Conservation (phyloP, 2,113 vertebrate species). For the Centropus bengalensis region DNA sequence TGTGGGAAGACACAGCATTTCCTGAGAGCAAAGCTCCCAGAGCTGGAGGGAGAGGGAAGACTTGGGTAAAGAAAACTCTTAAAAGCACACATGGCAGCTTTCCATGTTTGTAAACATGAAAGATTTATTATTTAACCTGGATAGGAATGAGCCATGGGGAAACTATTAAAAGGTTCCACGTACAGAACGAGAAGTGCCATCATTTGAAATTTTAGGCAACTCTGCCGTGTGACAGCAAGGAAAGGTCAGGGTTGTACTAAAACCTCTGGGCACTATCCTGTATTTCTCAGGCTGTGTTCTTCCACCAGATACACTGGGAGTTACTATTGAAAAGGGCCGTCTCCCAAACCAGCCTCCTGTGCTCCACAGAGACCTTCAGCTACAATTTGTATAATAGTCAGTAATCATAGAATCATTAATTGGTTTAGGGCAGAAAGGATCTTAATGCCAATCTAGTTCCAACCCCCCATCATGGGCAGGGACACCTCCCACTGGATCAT, state of each 20-base stretch:
- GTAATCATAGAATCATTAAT: too few species aligned
- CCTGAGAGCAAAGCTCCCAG: not conserved
- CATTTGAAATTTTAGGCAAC: not conserved
- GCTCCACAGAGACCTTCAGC: not conserved
- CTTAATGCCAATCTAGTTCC: too few species aligned
- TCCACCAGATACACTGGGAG: not conserved
- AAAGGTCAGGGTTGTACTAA: not conserved
- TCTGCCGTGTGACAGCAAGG: not conserved
- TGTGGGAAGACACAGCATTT: not conserved
- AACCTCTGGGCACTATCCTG: not conserved
- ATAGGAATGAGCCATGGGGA: not conserved
- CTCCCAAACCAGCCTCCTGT: not conserved
- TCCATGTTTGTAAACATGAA: not conserved
- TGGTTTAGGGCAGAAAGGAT: too few species aligned
- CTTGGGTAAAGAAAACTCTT: not conserved
- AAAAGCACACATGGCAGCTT: not conserved
- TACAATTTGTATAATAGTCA: not conserved
- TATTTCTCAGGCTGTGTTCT: not conserved
- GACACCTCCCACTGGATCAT: too few species aligned
- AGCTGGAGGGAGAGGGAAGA: not conserved
- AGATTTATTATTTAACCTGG: not conserved
- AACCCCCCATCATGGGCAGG: too few species aligned
- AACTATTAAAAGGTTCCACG: not conserved
- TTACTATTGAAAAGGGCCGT: not conserved
- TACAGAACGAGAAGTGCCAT: not conserved